Evolutionary conservation across 2,797 vertebrate species (phyloP), one percentile per base, ranked within the genome.

Genomic region (Enteromius anoplus): DNA sequence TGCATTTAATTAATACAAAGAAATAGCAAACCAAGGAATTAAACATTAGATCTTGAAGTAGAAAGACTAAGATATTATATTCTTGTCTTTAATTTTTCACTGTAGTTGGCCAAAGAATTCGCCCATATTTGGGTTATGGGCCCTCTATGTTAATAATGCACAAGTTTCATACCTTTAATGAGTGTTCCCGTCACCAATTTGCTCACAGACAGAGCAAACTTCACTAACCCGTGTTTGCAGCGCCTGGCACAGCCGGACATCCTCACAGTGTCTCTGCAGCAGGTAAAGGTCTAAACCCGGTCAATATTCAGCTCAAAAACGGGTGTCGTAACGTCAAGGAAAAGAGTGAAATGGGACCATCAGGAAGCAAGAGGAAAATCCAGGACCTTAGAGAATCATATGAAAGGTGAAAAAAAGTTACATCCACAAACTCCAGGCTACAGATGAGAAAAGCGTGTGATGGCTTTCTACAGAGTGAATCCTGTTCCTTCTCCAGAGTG

Each of bases 171-270:
- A 97, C 97, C 97, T 98, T 97, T 97, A 87, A 75, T 96, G 82
- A 98, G 97, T 19, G 95, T 97, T 84, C 97, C 97, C 0, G 95
- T 96, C 90, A 98, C 91, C 85, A 98, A 93, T 91, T 93, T 97
- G 89, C 96, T 96, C 88, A 98, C 55, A 66, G 96, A 95, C 90
- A 94, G 89, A 53, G 91, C 96, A 88, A 96, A 98, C 94, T 97
- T 97, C 88, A 96, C 92, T 14, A 98, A 91, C 69, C 96, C 97
- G 8, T 94, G 95, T 92, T 96, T 97, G 92, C 97, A 97, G 78
- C 96, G 94, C 84, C 93, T 96, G 17, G 95, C 96, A 84, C 97
- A 98, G 78, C 95, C 93, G 3, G 95, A 93, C 97, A 98, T 98
- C 90, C 89, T 93, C 91, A 82, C 75, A 76, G 42, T 84, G 80